Evolutionary conservation across 2,797 vertebrate species (phyloP), one percentile per base, ranked within the genome.

Genomic region (Rhinichthys osculus): DNA sequence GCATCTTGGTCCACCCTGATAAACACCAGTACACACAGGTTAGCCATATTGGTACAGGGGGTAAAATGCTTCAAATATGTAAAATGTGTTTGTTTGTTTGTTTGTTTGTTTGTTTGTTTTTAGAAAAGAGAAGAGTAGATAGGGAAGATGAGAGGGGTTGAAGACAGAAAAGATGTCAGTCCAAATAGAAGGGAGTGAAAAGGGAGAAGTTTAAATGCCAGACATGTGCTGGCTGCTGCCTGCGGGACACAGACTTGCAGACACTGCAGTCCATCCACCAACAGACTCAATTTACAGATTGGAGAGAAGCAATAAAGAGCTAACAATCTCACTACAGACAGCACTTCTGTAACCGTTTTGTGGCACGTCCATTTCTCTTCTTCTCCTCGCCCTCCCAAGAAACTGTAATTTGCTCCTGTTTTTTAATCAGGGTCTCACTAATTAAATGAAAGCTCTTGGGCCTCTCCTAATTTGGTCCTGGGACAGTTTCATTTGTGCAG

Each of bases 371-470:
- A 70, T 84, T 84, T 62, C 87, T 81, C 82, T 86, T 76, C 80
- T 44, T 83, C 33, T 81, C 57, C 80, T 86, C 77, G 16, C 57
- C 74, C 23, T 82, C 44, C 35, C 59, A 85, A 83, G 80, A 85
- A 84, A 85, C 62, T 67, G 52, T 40, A 81, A 74, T 74, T 83
- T 84, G 23, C 30, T 62, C 70, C 67, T 86, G 40, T 89, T 88
- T 91, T 90, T 92, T 94, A 95, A 95, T 96, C 94, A 94, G 89
- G 92, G 89, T 83, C 92, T 88, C 92, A 88, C 92, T 95, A 94
- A 95, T 95, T 95, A 95, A 93, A 92, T 83, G 86, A 90, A 93
- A 91, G 92, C 95, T 94, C 93, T 88, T 30, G 90, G 93, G 93
- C 90, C 35, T 89, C 83, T 91, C 71, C 88, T 89, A 93, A 94